Base-by-base conservation (phyloP, 2,113 vertebrate genomes). In the Zapus hudsonius region DNA sequence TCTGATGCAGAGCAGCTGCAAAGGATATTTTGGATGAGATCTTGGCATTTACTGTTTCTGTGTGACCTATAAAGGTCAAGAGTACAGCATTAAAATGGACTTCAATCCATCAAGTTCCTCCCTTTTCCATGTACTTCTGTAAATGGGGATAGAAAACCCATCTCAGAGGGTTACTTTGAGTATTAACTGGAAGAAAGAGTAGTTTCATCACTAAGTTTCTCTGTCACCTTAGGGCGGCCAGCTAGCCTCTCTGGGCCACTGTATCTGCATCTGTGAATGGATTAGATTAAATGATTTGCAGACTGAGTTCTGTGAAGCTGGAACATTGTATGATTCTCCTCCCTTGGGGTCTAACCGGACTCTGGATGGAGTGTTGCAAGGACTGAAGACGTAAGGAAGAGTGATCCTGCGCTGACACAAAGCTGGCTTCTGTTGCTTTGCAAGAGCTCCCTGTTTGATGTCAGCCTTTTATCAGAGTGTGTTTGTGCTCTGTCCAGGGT, bases 1-100 rank as follows among this genome's bases (percentile, higher is more conserved):
- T 75, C 3, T 29, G 80, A 63, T 89, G 63, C 61, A 10, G 67
- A 91, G 52, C 72, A 92, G 82, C 95, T 89, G 90, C 93, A 83
- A 95, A 95, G 84, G 78, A 93, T 88, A 89, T 95, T 96, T 91
- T 90, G 79, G 79, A 92, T 84, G 59, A 89, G 94, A 72, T 91
- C 64, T 94, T 95, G 84, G 69, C 64, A 79, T 91, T 81, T 90
- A 74, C 75, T 70, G 15, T 93, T 93, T 90, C 55, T 73, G 10
- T 70, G 64, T 52, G 59, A 88, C 69, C 73, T 74, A 64, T 42
- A 22, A 74, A 78, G 63, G 42, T 94, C 84, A 44, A 44, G 25
- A 22, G 19, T 84, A 47, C 92, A 91, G 78, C 59, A 93, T 72
- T 94, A 87, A 59, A 91, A 55, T 29, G 42, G 10, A 76, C 63